Evolutionary conservation across 2,113 vertebrate species (phyloP), one percentile per base, ranked within the genome.

Genomic region (Carassius gibelio): DNA sequence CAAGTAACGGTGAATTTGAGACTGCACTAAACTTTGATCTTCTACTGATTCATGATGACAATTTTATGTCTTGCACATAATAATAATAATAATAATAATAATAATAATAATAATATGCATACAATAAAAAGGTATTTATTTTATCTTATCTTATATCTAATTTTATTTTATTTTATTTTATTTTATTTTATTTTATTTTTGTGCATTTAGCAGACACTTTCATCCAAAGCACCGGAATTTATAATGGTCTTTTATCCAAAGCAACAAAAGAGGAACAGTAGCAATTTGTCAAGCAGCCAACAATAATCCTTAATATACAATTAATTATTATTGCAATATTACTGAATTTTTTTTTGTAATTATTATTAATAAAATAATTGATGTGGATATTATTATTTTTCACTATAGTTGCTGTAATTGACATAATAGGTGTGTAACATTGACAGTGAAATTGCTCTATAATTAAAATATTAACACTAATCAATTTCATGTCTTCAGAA

Each of bases 391-490:
- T 55, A 69, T 79, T n/a, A 71, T 79, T 38, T 52, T 48, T 78
- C 23, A 62, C 23, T 61, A 36, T 72, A 45, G 55, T 15, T 42
- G 15, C 57, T 74, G 59, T 75, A 61, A 26, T 82, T 75, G 1
- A 83, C 23, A 11, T 34, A 59, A 77, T 82, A 21, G 30, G 17
- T 59, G 26, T 55, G 23, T 4, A 72, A 61, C 23, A 83, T 30
- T 62, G 57, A 79, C 11, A 61, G 38, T 66, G n/a, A 64, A 45
- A 64, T 80, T 79, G 3, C 3, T 26, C 45, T 59, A 68, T 38
- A 74, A 85, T 82, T 82, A 64, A 75, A 84, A 21, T 72, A 81
- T 50, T 85, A 86, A 79, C 80, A 42, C 8, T 83, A 83, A 85
- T 83, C 59, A 72, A 45, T 82, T 79, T 66, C 30, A 61, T 85